Evolutionary conservation across 37 sponge, comb jelly and placozoan genomes (phyloP), one percentile per base, ranked within the genome.

Genomic region (Axinella damicornis): DNA sequence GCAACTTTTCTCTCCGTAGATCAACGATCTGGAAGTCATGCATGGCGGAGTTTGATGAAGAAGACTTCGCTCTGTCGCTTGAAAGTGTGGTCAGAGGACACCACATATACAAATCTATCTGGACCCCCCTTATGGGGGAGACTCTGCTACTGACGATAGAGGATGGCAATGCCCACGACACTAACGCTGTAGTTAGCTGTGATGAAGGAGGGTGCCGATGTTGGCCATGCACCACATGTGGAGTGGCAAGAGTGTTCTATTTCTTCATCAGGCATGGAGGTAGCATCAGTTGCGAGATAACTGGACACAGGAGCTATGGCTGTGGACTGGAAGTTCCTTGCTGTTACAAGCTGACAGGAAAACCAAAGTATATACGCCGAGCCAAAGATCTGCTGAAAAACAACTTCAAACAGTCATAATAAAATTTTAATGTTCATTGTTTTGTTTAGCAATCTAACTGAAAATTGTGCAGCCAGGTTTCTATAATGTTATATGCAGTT

Each of bases 321-420:
- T 33, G 53, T 66, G 78, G 86, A 18, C 66, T 85, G 53, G 86
- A 77, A 34, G 86, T 85, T 34, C 86, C 78, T 4, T 85, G 78
- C 37, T 5, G 2, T 59, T 85, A 69, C 53, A 85, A 20, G 9
- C 69, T 77, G 16, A 24, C 62, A 34, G 55, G 78, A 63, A 85
- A 68, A 73, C 68, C 70, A n/a, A 74, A 74, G 65, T 6, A n/a
- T n/a, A n/a, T n/a, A n/a, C n/a, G n/a, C n/a, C n/a, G n/a, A n/a
- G n/a, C n/a, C n/a, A n/a, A n/a, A n/a, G n/a, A n/a, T n/a, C n/a
- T n/a, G n/a, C n/a, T n/a, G n/a, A n/a, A n/a, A n/a, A n/a, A n/a
- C n/a, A n/a, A n/a, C n/a, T n/a, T n/a, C n/a, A n/a, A n/a, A n/a
- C n/a, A n/a, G n/a, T n/a, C n/a, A n/a, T n/a, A n/a, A n/a, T n/a